Conservation (phyloP, 2,797 vertebrate genomes). For the Geotrypetes seraphini region DNA sequence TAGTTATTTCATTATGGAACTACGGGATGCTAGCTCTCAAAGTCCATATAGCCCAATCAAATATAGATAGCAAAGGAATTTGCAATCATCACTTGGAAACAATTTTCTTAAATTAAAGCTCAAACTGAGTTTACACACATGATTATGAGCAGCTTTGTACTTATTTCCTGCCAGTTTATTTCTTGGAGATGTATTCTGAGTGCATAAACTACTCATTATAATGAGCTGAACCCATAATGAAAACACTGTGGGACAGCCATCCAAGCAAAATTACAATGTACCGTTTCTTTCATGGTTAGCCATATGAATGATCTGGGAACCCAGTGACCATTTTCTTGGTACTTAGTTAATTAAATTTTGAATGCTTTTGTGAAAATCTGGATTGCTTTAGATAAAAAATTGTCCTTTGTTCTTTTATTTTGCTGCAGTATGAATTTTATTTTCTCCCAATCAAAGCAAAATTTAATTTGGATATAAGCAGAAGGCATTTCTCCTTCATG, state of each 20-base stretch:
- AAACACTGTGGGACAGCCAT: slow-evolving; percentile 19
- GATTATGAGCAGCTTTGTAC: slow-evolving; percentile 37
- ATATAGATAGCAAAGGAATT: slow-evolving; percentile 38
- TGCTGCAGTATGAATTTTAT: no score
- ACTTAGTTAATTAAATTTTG: no score
- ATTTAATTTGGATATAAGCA: no score
- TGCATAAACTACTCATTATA: slow-evolving; percentile 33
- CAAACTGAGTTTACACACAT: slow-evolving; percentile 45
- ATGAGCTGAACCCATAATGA: slow-evolving; percentile 15
- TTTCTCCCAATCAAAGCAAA: no score
- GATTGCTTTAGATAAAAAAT: no score
- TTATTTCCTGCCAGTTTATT: slow-evolving; percentile 44
- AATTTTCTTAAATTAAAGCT: slow-evolving; percentile 49
- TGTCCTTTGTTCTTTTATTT: no score
- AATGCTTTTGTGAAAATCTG: no score
- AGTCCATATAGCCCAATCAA: slow-evolving; percentile 16
- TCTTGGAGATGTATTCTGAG: slow-evolving; percentile 32
- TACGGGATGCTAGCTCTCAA: slow-evolving; percentile 14
- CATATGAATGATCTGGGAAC: neutral
- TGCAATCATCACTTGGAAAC: slow-evolving; percentile 38
- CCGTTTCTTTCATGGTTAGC: slow-evolving; percentile 24
- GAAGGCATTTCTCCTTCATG: no score
- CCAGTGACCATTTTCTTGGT: no score
- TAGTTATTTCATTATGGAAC: slow-evolving; percentile 21
- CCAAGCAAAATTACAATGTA: slow-evolving; percentile 10